Evolutionary conservation across 2,888 invertebrate species (phyloP).

Genomic region (Xestobium rufovillosum): DNA sequence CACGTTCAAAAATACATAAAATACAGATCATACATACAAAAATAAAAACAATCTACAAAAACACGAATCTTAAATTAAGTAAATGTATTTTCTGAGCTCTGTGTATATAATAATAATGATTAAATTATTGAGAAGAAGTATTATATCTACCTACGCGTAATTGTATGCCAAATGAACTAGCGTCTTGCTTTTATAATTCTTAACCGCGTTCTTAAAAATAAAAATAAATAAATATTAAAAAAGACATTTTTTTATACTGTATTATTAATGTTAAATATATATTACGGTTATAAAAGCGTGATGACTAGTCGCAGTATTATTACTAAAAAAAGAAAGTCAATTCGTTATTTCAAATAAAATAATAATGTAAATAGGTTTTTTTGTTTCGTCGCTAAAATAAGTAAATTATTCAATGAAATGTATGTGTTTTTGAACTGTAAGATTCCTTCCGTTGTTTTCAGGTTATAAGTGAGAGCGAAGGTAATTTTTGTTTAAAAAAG

Average conservation of each 20-base stretch:
- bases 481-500: neutral
- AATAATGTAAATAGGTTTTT: conserved; percentile 43
- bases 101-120: conserved; percentile 33
- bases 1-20: conserved; percentile 46
- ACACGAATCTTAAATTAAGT: conserved; percentile 36
- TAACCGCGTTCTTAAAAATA: conserved; percentile 23
- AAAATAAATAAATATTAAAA: too few relatives aligned
- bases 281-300: conserved; percentile 31
- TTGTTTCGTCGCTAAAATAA: conserved; percentile 41
- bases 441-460: conserved; percentile 14
- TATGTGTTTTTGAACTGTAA: conserved; percentile 44
- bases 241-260: conserved; percentile 19
- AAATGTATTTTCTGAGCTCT: conserved; percentile 44
- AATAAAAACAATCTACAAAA: conserved; percentile 27
- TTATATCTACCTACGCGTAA: conserved; percentile 35
- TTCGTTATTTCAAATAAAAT: conserved; percentile 43
- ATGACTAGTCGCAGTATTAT: conserved; percentile 38
- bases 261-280: conserved; percentile 17
- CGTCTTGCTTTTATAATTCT: conserved; percentile 32
- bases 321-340: conserved; percentile 33
- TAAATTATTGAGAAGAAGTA: conserved; percentile 31
- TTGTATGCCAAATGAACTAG: conserved; percentile 42
- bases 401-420: conserved; percentile 36
- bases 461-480: neutral
- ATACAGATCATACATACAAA: conserved; percentile 30